Base-by-base conservation (phyloP, 2,113 vertebrate species). In the Mola mola region DNA sequence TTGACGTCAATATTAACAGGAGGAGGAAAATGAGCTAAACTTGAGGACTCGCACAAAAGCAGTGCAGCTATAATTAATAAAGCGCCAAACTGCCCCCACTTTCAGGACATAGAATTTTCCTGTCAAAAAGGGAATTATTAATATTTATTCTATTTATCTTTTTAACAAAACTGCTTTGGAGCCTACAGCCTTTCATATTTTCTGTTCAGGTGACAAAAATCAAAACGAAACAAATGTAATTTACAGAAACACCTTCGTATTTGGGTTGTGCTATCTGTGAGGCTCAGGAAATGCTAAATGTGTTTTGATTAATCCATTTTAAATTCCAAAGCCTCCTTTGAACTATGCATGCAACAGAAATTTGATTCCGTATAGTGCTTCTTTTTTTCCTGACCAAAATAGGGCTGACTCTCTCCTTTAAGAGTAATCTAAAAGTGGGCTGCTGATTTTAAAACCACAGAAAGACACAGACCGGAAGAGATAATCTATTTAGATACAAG, bases 401-500 rank as follows among this genome's bases (percentile, higher is more conserved):
- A 75, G 68, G 59, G 49, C 59, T 79, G 46, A 65, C n/a, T 71
- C 20, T 53, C 38, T 63, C 44, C 38, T 83, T 78, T 68, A 73
- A 78, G 53, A 46, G 38, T 8, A 13, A 29, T 47, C 57, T 61
- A 64, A 79, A 75, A 76, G 79, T 37, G 53, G 50, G 55, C 67
- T 62, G 66, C 31, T 44, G 72, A 71, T 77, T 84, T 83, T 53
- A 48, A 73, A 83, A 81, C 17, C 67, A 62, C 46, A 72, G 55
- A 73, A 33, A 68, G 66, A 79, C n/a, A 74, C 24, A 60, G 34
- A 65, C 81, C n/a, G 64, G 71, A 66, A 38, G 41, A 79, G 73
- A 84, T 82, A 85, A 86, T 81, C 78, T 72, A 72, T 81, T 85
- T 83, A 85, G 75, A 83, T 87, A 88, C 38, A 72, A 81, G 60